Base-by-base conservation (phyloP, 1,140 invertebrate species). In the Batillaria attramentaria region DNA sequence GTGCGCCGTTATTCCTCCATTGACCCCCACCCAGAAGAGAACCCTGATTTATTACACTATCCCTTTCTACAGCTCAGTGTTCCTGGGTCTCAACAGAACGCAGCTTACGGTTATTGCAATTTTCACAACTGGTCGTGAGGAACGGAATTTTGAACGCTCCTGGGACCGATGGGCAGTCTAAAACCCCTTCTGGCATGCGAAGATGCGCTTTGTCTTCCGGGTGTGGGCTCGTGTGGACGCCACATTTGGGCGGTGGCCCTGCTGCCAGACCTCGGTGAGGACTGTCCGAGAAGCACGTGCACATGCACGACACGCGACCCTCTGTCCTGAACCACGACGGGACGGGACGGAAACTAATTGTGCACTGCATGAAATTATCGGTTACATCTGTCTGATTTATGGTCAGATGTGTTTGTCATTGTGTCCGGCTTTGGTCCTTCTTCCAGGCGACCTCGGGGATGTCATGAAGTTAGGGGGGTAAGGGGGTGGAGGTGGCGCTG, bases 111-210 rank as follows among this genome's bases (percentile, higher is more conserved):
- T 28, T 20, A 8, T 8, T 31, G 8, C 16, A 10, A 35, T 16
- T 35, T 66, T 35, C 62, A 5, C 31, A 16, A 6, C 20, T 20
- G 57, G 24, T n/a, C 8, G 24, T n/a, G 57, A 60, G 57, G 57
- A 4, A 6, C 31, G 8, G 57, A n/a, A 28, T n/a, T 24, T 20
- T 20, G 20, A 5, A n/a, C 31, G 57, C 24, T n/a, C 57, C 57
- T 4, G 57, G 57, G 57, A 8, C 20, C 57, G 5, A 4, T 20
- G 31, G 20, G 31, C 37, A 24, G 31, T 28, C 35, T 69, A 24
- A 69, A 69, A 41, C 42, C 66, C 8, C 16, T 69, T 69, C n/a
- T 69, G 66, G 42, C 66, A 69, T 69, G 66, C 66, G 42, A 69
- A 3, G 20, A 18, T 20, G 3, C 35, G 66, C 66, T 69, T 69